Base-by-base conservation (phyloP, 2,797 vertebrate genomes). In the Mormyrops attenuatus region DNA sequence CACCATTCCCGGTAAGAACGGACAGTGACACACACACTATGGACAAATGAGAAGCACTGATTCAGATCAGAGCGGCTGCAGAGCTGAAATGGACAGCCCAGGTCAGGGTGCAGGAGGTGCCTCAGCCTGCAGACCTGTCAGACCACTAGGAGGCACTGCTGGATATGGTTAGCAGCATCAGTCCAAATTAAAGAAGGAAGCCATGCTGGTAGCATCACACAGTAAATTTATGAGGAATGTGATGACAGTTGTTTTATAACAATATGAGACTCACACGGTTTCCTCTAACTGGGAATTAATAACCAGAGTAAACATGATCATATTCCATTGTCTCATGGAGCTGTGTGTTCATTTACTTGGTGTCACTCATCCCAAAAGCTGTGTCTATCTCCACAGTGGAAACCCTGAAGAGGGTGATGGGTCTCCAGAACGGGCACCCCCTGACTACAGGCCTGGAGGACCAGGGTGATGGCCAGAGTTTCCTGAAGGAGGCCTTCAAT, bases 401-500 rank as follows among this genome's bases (percentile, higher is more conserved):
- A 30, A 30, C 47, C 15, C 26, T 63, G 85, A 88, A 89, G 15
- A 34, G 30, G 17, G 50, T 50, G 50, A 91, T 49, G 38, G 60
- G 89, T 55, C 34, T 17, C 17, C 41, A 80, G 34, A 87, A 9
- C 49, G 53, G 41, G 44, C 69, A 17, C n/a, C 92, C 93, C 57
- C 89, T 90, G 90, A 93, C 47, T 0, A 90, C 93, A 30, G 90
- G 93, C 26, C 89, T 94, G 0, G 90, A 93, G 85, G 93, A 97
- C 89, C 93, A 93, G 0, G 0, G 87, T 3, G 95, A 95, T 22
- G 95, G 95, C 0, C 96, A 97, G 86, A 89, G 92, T 87, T 97
- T 97, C 92, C 93, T 98, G 41, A 94, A 38, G 22, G 95, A 97
- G 22, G 95, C 96, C 53, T 96, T 97, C 89, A 93, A 94, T 85